phyloP scores from a whole-genome alignment of 2,113 vertebrate genomes.

The Centrocercus urophasianus region DNA sequence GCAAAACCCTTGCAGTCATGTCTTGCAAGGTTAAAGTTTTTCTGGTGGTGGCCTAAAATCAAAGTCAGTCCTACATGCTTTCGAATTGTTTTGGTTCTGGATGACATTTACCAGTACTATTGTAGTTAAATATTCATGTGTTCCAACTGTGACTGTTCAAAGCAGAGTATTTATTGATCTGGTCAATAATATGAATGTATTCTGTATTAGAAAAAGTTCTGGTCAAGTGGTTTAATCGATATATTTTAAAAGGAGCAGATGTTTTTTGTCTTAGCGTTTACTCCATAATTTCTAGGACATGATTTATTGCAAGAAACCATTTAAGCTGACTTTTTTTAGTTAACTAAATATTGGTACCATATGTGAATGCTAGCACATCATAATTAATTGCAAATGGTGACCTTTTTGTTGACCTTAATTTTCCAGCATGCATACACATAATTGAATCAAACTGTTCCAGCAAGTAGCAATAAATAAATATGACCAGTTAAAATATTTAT shows the following conservation, averaged over 20 bases:
- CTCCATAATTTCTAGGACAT: conserved; percentile 75
- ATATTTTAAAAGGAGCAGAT: conserved; percentile 78
- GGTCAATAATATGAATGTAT: conserved; percentile 50
- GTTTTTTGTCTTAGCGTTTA: conserved; percentile 80
- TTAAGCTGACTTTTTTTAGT: conserved; percentile 78
- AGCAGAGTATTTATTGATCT: conserved; percentile 45
- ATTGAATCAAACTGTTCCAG: conserved; percentile 73
- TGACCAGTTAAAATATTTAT: conserved; percentile 63
- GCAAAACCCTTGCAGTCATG: not conserved
- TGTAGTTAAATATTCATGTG: not conserved
- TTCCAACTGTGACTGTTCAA: not conserved
- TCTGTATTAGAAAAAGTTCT: conserved; percentile 42
- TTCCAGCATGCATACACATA: conserved; percentile 69
- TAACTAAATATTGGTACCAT: conserved; percentile 82
- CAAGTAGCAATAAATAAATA: conserved; percentile 69
- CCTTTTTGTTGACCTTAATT: conserved; percentile 77
- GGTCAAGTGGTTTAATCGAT: conserved; percentile 57
- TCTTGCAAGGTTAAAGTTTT: not conserved
- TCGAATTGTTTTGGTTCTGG: not conserved
- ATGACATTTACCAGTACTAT: not conserved
- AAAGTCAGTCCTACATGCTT: not conserved
- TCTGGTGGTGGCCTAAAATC: not conserved
- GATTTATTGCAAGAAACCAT: conserved; percentile 78
- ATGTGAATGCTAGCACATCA: conserved; percentile 79
- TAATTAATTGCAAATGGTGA: conserved; percentile 83